Conservation (phyloP, 2,797 vertebrate species). For the Semotilus atromaculatus region DNA sequence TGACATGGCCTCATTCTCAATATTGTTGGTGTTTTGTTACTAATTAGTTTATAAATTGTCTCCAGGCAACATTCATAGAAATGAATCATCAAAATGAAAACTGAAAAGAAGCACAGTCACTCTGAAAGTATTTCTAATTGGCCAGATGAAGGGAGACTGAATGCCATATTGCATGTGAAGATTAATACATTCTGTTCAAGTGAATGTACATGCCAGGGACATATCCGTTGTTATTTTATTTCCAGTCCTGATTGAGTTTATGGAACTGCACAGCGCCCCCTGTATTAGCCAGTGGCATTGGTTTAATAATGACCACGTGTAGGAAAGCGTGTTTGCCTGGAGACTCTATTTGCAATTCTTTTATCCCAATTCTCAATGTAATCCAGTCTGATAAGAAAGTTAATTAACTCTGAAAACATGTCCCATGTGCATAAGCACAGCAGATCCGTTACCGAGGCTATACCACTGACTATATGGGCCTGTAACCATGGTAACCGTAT, state of each 20-base stretch:
- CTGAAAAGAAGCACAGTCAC: not conserved
- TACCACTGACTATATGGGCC: not conserved
- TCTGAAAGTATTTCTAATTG: conserved; percentile 7
- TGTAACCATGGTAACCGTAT: conserved; percentile 40
- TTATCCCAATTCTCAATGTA: conserved; percentile 39
- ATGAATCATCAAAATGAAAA: conserved; percentile 20
- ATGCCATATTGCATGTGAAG: not conserved
- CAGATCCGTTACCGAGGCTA: not conserved
- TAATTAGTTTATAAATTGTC: conserved; percentile 67
- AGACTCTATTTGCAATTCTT: conserved; percentile 36
- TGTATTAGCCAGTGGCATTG: not conserved
- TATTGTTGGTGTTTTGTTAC: conserved; percentile 68
- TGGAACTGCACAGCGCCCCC: not conserved
- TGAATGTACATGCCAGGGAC: not conserved
- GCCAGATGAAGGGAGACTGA: not conserved
- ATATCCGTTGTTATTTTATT: not conserved
- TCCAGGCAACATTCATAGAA: not conserved
- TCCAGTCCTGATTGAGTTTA: not conserved
- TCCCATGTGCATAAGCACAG: conserved; percentile 15
- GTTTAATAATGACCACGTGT: conserved; percentile 2
- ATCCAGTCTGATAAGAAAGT: conserved; percentile 33
- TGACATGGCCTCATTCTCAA: conserved; percentile 69
- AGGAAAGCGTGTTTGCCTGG: conserved; percentile 19
- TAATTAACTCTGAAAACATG: conserved; percentile 41
- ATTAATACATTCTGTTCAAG: not conserved